Evolutionary conservation across 1,140 invertebrate genomes (phyloP), one percentile per base, ranked within the genome.

Genomic region (Coelopa frigida): DNA sequence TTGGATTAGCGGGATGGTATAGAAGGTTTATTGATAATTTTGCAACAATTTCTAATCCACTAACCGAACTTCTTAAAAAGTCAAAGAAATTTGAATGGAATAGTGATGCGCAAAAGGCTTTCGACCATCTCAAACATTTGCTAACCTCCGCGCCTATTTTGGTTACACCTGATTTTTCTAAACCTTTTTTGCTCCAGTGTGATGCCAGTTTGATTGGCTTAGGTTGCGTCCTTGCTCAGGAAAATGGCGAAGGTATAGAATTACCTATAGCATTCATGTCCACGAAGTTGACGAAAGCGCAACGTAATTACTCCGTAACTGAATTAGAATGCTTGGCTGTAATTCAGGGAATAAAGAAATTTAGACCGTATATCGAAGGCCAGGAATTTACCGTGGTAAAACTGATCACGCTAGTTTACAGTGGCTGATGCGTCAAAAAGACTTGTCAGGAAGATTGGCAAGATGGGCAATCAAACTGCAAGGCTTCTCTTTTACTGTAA

Each of bases 271-370:
- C 56, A 5, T 76, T 65, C 52, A 50, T 58, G 7, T 71, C 71
- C 37, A 23, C 36, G 7, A 38, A 46, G 21, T 27, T 50, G 5
- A 46, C 26, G 3, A 29, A 14, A 12, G 43, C 48, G 6, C 36
- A 50, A 54, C n/a, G 45, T 6, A 53, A 51, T 8, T 55, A 51
- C 37, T 29, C 12, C 1, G 56, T 57, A 5, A 70, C 65, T 6
- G 68, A 75, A 49, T 44, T 53, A 38, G 72, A 76, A 57, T 61
- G 57, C 35, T 51, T 74, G 12, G 71, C 70, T 5, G 53, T 74
- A 7, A 43, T 75, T 3, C 59, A 53, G 46, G 67, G 56, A 3
- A 57, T 70, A 35, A 49, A 70, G 46, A 68, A 72, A 38, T 75
- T 74, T 46, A 50, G 64, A 29, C 50, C 57, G 6, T 75, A 70